These are phyloP conservation scores for Peribatodes rhomboidaria DNA, from an alignment of 2,888 invertebrate genomes.

Conservation along the genomic window DNA sequence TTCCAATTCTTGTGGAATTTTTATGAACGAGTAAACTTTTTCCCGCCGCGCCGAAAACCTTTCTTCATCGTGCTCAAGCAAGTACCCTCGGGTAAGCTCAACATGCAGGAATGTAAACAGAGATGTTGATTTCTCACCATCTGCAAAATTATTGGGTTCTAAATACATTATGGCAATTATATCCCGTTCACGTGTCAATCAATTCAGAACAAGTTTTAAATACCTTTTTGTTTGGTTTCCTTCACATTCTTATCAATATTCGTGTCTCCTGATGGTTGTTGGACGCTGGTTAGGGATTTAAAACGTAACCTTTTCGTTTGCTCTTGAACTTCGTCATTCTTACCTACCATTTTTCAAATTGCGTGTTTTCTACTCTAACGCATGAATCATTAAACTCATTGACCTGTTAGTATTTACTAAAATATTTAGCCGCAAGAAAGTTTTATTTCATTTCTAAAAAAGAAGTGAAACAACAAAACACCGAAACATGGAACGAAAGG, in stretches of 20 bases:
- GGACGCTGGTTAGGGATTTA: constrained; percentile 71
- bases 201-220: not conserved
- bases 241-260: constrained; percentile 67
- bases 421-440: constrained; percentile 5
- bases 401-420: not conserved
- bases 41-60: constrained; percentile 97
- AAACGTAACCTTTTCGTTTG: constrained; percentile 81
- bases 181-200: not conserved
- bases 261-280: constrained; percentile 68
- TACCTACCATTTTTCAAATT: constrained; percentile 62
- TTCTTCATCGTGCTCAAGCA: constrained; percentile 97
- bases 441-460: not conserved
- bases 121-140: constrained; percentile 76
- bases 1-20: constrained; percentile 96
- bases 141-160: constrained; percentile 60
- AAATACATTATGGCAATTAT: not conserved
- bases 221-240: constrained; percentile 74
- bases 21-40: constrained; percentile 98
- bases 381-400: constrained; percentile 4
- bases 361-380: not conserved
- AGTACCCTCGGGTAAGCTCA: constrained; percentile 97
- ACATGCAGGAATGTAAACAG: constrained; percentile 91
- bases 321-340: constrained; percentile 75
- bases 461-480: not conserved
- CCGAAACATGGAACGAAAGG: not conserved